Conservation (phyloP, 1,140 invertebrate genomes). For the Drosophila sulfurigaster region DNA sequence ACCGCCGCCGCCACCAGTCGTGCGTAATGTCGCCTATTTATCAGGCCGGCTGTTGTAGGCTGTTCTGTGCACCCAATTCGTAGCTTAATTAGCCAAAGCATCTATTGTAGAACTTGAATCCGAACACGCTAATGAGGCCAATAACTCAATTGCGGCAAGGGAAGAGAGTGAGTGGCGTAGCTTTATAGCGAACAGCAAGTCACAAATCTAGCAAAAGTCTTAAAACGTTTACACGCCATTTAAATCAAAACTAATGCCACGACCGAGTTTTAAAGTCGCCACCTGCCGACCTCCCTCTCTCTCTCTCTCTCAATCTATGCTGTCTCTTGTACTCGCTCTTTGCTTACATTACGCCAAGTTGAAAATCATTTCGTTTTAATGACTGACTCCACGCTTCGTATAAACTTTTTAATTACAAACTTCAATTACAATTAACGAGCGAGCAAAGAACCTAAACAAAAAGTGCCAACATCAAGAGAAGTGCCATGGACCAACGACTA, state of each 20-base stretch:
- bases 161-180: conserved; percentile 20
- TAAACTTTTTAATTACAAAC: conserved; percentile 83
- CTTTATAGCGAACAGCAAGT: conserved; percentile 1
- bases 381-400: conserved; percentile 63
- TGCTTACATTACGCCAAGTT: conserved; percentile 53
- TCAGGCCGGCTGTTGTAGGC: conserved; percentile 19
- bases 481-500: neutral
- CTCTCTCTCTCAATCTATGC: neutral
- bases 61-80: conserved; percentile 11
- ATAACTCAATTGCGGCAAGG: conserved; percentile 74
- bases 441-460: conserved; percentile 50
- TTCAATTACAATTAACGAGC: conserved; percentile 81
- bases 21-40: conserved; percentile 36
- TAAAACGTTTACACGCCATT: conserved; percentile 76
- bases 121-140: conserved; percentile 61
- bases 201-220: conserved; percentile 66
- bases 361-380: conserved; percentile 75
- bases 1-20: conserved; percentile 7
- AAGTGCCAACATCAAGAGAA: conserved; percentile 22
- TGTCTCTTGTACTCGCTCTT: neutral
- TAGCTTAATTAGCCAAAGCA: conserved; percentile 32
- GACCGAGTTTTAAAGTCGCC: conserved; percentile 10
- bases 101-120: conserved; percentile 17
- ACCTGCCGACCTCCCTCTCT: conserved; percentile 26
- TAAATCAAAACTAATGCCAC: conserved; percentile 76